A percentile compares a stretch with the other conserved stretches of the same genome.
Conservation (phyloP, 2,888 invertebrate genomes). For the Falcaria lacertinaria region DNA sequence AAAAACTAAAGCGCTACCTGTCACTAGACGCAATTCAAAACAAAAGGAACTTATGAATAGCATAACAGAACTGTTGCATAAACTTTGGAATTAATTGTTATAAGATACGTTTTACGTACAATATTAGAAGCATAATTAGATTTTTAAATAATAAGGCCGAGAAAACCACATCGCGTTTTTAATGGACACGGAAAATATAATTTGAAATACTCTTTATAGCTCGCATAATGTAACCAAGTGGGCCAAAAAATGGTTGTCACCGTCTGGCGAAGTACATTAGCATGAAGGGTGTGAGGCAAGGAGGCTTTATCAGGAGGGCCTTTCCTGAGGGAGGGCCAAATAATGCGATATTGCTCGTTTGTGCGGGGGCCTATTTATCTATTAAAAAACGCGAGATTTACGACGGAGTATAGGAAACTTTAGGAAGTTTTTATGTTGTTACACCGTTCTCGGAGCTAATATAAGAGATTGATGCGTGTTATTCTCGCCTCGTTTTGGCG, state of each 20-base stretch:
- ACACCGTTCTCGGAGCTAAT: constrained; percentile 60
- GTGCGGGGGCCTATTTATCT: constrained; percentile 79
- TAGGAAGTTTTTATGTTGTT: constrained; percentile 74
- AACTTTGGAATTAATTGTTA: constrained; percentile 17
- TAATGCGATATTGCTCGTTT: constrained; percentile 80
- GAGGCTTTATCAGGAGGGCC: constrained; percentile 78
- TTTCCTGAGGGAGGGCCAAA: constrained; percentile 78
- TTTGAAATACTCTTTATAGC: constrained; percentile 78
- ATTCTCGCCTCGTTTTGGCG: constrained; percentile 49
- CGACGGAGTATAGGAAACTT: constrained; percentile 69
- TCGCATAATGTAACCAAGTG: constrained; percentile 76
- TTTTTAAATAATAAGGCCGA: constrained; percentile 52
- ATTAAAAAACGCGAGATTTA: constrained; percentile 79
- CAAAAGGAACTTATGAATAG: constrained; percentile 15
- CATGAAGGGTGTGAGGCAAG: constrained; percentile 76
- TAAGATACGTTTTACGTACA: constrained; percentile 20
- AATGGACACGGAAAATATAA: constrained; percentile 77
- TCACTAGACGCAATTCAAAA: constrained; percentile 13
- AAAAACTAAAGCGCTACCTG: constrained; percentile 59
- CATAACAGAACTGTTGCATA: constrained; percentile 26
- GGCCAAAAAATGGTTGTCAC: constrained; percentile 80
- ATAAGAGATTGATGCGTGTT: constrained; percentile 72
- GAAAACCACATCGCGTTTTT: constrained; percentile 67
- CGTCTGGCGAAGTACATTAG: constrained; percentile 78
- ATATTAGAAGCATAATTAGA: constrained; percentile 31